phyloP scores from a whole-genome alignment of 2,797 vertebrate genomes.

The Falco novaeseelandiae region DNA sequence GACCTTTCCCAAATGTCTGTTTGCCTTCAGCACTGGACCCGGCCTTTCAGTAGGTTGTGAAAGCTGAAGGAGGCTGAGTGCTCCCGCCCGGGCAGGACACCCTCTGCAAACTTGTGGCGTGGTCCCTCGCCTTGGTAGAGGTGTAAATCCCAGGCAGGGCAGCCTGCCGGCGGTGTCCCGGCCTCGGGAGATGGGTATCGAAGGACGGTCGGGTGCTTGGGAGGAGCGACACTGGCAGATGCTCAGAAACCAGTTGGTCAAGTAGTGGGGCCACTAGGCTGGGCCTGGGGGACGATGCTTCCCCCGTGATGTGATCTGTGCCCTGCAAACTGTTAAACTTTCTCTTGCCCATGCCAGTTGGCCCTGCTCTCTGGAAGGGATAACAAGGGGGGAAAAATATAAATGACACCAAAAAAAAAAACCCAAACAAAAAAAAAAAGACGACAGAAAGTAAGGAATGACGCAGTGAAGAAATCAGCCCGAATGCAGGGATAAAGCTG shows the following conservation, averaged over 20 bases:
- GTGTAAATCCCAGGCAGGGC: neutral
- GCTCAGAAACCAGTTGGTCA: constrained; percentile 14
- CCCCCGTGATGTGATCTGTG: neutral
- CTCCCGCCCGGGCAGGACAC: neutral
- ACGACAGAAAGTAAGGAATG: neutral
- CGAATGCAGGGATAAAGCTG: neutral
- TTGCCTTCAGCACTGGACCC: neutral
- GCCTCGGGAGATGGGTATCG: neutral
- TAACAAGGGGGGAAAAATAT: neutral
- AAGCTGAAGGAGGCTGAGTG: neutral
- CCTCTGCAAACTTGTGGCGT: neutral
- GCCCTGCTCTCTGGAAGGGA: neutral
- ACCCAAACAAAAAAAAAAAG: neutral
- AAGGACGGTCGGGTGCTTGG: neutral
- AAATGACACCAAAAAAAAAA: neutral
- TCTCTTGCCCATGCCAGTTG: neutral
- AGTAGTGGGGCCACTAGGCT: neutral
- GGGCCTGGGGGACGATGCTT: neutral
- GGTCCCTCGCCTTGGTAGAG: neutral
- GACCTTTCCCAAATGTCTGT: constrained; percentile 39
- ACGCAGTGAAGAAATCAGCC: neutral
- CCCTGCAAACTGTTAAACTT: neutral
- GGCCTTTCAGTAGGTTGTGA: neutral
- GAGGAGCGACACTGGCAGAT: neutral
- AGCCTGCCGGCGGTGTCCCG: neutral